Percentiles rank a stretch among this genome's conserved stretches.
Evolutionary conservation across 2,113 vertebrate genomes (phyloP).

Genomic region (Dinomys branickii): DNA sequence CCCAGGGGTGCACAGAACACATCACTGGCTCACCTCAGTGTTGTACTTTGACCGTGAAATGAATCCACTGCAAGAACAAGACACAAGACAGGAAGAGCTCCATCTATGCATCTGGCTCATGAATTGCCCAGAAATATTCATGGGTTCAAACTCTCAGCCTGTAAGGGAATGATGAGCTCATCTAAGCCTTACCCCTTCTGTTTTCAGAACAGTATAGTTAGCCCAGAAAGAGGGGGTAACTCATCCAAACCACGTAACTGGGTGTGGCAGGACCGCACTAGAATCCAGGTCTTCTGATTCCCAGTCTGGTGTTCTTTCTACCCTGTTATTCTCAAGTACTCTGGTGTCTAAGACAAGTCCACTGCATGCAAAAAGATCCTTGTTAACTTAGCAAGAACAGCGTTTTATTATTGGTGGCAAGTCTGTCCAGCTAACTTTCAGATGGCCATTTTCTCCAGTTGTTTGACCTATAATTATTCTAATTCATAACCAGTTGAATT

Average conservation of each 20-base stretch:
- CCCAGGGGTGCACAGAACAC: background rate
- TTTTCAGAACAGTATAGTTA: background rate
- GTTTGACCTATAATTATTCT: background rate
- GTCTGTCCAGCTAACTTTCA: background rate
- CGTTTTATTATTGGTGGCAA: background rate
- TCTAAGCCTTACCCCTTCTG: background rate
- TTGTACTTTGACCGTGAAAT: background rate
- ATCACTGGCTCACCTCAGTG: background rate
- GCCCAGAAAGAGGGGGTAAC: background rate
- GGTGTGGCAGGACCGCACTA: background rate
- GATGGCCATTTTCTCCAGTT: background rate
- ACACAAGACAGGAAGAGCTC: background rate
- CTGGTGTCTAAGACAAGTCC: rapidly evolving
- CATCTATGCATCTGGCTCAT: background rate
- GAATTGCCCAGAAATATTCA: background rate
- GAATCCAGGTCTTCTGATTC: slow-evolving; percentile 21
- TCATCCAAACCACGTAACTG: background rate
- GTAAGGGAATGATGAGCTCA: background rate
- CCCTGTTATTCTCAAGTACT: rapidly evolving
- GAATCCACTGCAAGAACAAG: background rate
- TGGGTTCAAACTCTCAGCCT: background rate
- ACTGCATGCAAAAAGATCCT: background rate
- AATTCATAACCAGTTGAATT: background rate
- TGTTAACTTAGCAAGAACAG: background rate
- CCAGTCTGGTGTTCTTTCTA: background rate